Base-by-base conservation (phyloP, 1,140 invertebrate species). In the Conus ventricosus region DNA sequence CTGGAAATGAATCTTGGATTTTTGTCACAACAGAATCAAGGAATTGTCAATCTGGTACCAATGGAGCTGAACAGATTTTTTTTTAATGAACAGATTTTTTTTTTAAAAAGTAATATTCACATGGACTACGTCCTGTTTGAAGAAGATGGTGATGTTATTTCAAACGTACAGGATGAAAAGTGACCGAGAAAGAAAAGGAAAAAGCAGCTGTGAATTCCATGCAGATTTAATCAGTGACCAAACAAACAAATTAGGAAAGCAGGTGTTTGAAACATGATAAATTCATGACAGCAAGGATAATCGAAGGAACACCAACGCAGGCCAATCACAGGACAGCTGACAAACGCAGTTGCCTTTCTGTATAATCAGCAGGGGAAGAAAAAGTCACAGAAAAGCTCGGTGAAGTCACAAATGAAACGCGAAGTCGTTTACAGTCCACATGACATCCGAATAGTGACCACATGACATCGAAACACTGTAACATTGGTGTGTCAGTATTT, bases 311-410 rank as follows among this genome's bases (percentile, higher is more conserved):
- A 71, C 4, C 67, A 71, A 71, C 7, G 67, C 67, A 71, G 67
- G 67, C 67, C 67, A 71, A 71, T 71, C 67, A 71, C 67, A 71
- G 67, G 10, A 23, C 67, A n/a, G 11, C 23, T 20, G 67, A 71
- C 67, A 71, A 71, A 71, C 23, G 20, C 20, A 23, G 67, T 71
- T 71, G 67, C 67, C 67, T 71, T 71, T 71, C 67, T 71, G 67
- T 71, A 71, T 13, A 71, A 71, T 71, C 67, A 71, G 67, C 67
- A 71, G 67, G 67, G 67, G 67, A n/a, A 63, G 60, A 63, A 71
- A n/a, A 20, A n/a, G 67, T 71, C 67, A 71, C 67, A 71, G 67
- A 71, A 20, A 23, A 71, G 67, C 67, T 71, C 67, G 20, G 67
- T 71, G 67, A 71, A 71, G 67, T 71, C 67, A 71, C 67, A 71